Conservation (phyloP, 2,797 vertebrate species). For the Petrocephalus sullivani region DNA sequence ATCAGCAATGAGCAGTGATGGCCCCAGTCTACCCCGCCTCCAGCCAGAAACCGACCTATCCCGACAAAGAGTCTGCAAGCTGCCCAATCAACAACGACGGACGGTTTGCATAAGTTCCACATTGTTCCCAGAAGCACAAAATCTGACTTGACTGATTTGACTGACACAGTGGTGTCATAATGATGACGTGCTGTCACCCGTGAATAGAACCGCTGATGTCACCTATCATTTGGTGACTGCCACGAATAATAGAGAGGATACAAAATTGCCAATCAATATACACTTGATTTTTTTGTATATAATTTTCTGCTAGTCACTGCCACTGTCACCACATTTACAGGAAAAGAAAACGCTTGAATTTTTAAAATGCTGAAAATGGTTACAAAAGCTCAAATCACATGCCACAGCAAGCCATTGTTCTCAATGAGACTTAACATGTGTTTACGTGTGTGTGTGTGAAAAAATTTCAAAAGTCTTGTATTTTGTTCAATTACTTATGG, state of each 20-base stretch:
- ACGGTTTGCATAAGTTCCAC: slow-evolving; percentile 35
- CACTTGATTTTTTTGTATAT: not conserved
- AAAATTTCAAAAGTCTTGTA: too few species aligned
- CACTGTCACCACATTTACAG: not conserved
- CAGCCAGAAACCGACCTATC: not conserved
- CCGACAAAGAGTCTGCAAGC: not conserved
- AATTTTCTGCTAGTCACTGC: not conserved
- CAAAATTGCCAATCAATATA: not conserved
- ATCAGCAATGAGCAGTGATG: not conserved
- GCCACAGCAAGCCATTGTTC: slow-evolving; percentile 1
- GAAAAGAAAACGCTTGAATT: not conserved
- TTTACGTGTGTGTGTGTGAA: not conserved
- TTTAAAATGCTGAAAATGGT: not conserved
- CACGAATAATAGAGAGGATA: not conserved
- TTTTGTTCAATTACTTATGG: too few species aligned
- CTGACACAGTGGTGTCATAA: slow-evolving; percentile 6
- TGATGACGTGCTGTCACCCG: slow-evolving; percentile 3
- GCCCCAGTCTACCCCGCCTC: not conserved
- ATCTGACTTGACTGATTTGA: slow-evolving; percentile 12
- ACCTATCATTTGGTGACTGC: slow-evolving; percentile 7
- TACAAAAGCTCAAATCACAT: slow-evolving; percentile 13
- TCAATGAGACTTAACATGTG: not conserved
- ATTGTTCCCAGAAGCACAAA: slow-evolving; percentile 11
- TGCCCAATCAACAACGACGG: slow-evolving; percentile 17
- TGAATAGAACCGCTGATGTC: slow-evolving; percentile 17